Evolutionary conservation across 1,140 invertebrate genomes (phyloP).

Genomic region (Oscheius sp.): DNA sequence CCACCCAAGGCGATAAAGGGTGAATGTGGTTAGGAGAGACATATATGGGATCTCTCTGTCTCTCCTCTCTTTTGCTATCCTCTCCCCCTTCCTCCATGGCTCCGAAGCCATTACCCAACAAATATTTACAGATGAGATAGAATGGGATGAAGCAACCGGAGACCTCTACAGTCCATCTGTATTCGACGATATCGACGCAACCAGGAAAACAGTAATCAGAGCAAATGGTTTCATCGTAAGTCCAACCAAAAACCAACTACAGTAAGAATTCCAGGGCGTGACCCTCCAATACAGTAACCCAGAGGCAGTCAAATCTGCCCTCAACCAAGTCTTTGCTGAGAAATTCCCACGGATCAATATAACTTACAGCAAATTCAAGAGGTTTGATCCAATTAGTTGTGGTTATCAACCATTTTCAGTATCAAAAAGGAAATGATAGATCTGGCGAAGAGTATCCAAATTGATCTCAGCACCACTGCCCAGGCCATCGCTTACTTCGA

Average conservation of each 20-base stretch:
- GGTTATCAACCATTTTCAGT: not conserved
- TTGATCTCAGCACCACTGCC: not conserved
- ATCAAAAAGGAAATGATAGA: not conserved
- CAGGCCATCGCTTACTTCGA: not conserved
- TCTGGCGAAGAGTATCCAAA: not conserved
- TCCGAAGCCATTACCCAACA: too few species aligned
- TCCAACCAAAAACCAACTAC: not conserved
- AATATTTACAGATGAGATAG: not conserved
- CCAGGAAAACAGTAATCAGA: not conserved
- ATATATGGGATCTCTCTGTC: too few species aligned
- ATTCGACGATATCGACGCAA: not conserved
- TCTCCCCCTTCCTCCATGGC: too few species aligned
- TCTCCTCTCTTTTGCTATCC: too few species aligned
- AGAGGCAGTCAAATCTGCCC: not conserved
- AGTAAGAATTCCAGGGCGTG: not conserved
- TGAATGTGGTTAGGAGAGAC: too few species aligned
- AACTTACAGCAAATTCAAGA: not conserved
- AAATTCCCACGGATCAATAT: not conserved
- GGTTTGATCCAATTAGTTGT: not conserved
- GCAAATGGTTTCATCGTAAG: not conserved
- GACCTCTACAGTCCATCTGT: not conserved
- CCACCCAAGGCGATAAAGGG: too few species aligned
- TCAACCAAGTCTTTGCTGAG: not conserved
- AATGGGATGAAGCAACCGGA: not conserved
- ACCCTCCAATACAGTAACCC: not conserved